Base-by-base conservation (phyloP, 2,888 invertebrate species). In the Polietes domitor region DNA sequence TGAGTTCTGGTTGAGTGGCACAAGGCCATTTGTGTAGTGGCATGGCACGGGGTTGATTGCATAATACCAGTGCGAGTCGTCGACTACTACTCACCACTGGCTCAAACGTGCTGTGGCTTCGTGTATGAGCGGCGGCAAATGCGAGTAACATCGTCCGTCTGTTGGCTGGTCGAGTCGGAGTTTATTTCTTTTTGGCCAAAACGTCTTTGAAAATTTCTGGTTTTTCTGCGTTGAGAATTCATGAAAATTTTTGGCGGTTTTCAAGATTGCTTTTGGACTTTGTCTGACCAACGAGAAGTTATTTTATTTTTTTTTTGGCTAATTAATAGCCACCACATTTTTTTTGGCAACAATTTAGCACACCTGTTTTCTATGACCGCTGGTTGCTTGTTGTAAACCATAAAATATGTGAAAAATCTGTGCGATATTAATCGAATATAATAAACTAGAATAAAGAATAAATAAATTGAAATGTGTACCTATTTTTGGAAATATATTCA, bases 1-100 rank as follows among this genome's bases (percentile, higher is more conserved):
- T 37, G 28, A 10, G 72, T 84, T 84, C 78, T 84, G 84, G 75
- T 75, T 84, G 78, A 84, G 84, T 84, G 58, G 84, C 84, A 84
- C 84, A 84, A 84, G 84, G 84, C 72, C 84, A 65, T 81, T 84
- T 72, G 58, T 41, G 75, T 63, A 77, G 58, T 37, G 50, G 37
- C 21, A 21, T 77, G 73, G 81, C 77, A 78, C 81, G 84, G 75
- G 81, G 81, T 80, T 65, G 72, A 81, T 84, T 84, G 84, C 81
- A 75, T 58, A 81, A 84, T 73, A 32, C 12, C 37, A 2, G 32
- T 55, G 24, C 24, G 65, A 32, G n/a, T n/a, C n/a, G n/a, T n/a
- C n/a, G n/a, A 15, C 26, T 41, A 7, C 28, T 32, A n/a, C 43
- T 21, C 21, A 32, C n/a, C n/a, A n/a, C n/a, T 32, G 32, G 4